These are phyloP conservation scores for Napeogenes sylphis DNA, from an alignment of 2,888 invertebrate genomes.

Conservation along the genomic window DNA sequence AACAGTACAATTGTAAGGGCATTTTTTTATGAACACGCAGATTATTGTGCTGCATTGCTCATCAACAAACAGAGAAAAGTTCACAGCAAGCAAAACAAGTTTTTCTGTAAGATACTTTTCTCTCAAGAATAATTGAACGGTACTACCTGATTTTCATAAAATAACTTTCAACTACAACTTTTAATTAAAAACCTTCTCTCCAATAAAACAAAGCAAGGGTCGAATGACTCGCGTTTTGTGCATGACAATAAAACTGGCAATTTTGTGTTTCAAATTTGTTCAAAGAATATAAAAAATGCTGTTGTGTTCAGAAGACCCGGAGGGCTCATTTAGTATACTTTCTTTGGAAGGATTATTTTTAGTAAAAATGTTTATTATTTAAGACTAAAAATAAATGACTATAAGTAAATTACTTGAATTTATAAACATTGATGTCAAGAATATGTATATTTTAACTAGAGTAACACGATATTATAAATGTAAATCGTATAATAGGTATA, in stretches of 20 bases:
- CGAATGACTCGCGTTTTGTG: constrained; percentile 21
- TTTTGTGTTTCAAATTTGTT: constrained; percentile 26
- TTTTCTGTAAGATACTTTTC: too few species aligned
- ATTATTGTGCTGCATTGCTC: background rate
- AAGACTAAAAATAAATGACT: constrained; percentile 5
- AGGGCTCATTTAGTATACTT: constrained; percentile 22
- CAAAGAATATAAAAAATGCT: constrained; percentile 26
- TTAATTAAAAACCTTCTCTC: constrained; percentile 11
- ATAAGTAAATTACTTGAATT: too few species aligned
- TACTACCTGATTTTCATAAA: constrained; percentile 6
- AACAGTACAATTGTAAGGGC: background rate
- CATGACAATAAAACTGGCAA: constrained; percentile 27
- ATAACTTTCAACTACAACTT: background rate
- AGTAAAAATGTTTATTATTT: constrained; percentile 12
- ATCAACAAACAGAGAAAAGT: constrained; percentile 2
- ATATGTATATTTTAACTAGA: too few species aligned
- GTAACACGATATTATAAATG: too few species aligned
- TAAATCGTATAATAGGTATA: too few species aligned
- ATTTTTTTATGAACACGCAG: constrained; percentile 1
- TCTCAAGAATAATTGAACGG: background rate
- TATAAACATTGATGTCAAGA: too few species aligned
- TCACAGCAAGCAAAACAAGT: background rate
- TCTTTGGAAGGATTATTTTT: constrained; percentile 25
- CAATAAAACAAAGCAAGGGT: constrained; percentile 13
- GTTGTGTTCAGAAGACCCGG: constrained; percentile 20